phyloP scores from a whole-genome alignment of 2,888 invertebrate genomes.

The Agonopterix alstromeriana region DNA sequence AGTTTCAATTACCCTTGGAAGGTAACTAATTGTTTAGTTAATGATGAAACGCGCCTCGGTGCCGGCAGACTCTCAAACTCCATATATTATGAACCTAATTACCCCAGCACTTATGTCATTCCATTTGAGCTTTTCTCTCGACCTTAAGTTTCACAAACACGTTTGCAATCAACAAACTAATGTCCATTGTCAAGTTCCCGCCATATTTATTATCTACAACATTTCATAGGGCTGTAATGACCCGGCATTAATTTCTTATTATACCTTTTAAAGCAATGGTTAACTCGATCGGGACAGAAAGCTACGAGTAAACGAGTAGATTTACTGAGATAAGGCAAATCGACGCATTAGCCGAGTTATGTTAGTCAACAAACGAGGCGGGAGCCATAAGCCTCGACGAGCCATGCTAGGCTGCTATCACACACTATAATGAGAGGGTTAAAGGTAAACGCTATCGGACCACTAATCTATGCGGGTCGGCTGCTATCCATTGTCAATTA shows the following conservation, averaged over 20 bases:
- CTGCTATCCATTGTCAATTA: conserved; percentile 66
- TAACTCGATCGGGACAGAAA: conserved; percentile 25
- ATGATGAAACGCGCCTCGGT: conserved; percentile 16
- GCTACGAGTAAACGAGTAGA: conserved; percentile 27
- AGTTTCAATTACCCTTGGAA: conserved; percentile 13
- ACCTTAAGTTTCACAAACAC: too few species aligned
- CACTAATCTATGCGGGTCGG: conserved; percentile 46
- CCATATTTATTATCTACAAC: conserved; percentile 17
- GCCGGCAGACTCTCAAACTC: conserved; percentile 9
- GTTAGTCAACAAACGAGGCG: conserved; percentile 26
- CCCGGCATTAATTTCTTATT: conserved; percentile 30
- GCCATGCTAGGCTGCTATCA: conserved; percentile 24
- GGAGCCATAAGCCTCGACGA: conserved; percentile 18
- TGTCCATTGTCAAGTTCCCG: conserved; percentile 25
- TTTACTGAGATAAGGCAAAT: conserved; percentile 35
- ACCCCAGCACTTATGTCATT: conserved; percentile 39
- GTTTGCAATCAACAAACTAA: conserved; percentile 8
- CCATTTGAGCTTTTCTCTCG: conserved; percentile 15
- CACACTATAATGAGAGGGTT: conserved; percentile 44
- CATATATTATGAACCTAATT: conserved; percentile 27
- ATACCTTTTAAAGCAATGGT: conserved; percentile 27
- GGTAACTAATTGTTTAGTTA: conserved; percentile 32
- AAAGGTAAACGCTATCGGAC: conserved; percentile 52
- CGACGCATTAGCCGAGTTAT: conserved; percentile 26
- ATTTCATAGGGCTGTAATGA: conserved; percentile 18